Conservation (phyloP, 2,113 vertebrate species). For the Neotoma lepida region DNA sequence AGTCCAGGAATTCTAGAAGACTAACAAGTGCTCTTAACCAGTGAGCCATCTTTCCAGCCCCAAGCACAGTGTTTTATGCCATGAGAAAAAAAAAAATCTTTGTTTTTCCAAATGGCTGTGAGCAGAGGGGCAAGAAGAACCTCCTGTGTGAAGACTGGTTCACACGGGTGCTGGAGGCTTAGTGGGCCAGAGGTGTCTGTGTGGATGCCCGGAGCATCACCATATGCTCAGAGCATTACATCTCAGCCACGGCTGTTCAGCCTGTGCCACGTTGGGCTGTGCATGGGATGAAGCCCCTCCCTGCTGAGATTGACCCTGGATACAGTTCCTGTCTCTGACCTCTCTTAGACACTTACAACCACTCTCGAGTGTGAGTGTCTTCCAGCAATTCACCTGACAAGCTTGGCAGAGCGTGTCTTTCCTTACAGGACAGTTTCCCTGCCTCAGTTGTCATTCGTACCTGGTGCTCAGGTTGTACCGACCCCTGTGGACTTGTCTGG, state of each 20-base stretch:
- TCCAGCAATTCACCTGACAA: background rate
- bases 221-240: background rate
- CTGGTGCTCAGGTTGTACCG: background rate
- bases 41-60: background rate
- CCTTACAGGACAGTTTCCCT: background rate
- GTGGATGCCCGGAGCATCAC: no score
- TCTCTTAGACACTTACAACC: background rate
- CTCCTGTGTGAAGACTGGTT: background rate
- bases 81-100: background rate
- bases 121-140: background rate
- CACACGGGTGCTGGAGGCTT: no score
- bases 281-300: fast-evolving
- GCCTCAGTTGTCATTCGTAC: background rate
- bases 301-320: no score
- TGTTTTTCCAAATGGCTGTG: background rate
- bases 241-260: no score
- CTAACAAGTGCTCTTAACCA: background rate
- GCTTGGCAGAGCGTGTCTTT: background rate
- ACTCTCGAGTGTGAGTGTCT: background rate
- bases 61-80: background rate
- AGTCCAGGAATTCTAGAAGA: background rate
- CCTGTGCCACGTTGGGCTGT: background rate
- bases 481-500: background rate
- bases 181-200: no score
- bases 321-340: no score